Evolutionary conservation across 2,113 vertebrate species (phyloP).

Genomic region (Heloderma charlesbogerti): DNA sequence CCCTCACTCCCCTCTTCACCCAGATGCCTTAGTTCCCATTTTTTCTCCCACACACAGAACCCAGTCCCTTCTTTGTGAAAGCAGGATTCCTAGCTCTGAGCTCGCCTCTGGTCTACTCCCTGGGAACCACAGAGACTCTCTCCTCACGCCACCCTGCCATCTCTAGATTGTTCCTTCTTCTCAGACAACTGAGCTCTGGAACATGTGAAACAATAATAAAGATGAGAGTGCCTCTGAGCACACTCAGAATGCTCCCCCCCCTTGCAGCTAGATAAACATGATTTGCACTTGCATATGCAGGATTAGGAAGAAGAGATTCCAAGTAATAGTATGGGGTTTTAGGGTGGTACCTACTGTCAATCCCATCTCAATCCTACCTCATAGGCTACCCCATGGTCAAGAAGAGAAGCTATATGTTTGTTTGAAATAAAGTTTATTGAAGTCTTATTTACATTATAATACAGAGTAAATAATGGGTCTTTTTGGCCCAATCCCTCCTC

Average conservation of each 20-base stretch:
- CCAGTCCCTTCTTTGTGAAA: neutral
- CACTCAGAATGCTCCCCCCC: too few relatives aligned
- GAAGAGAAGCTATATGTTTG: conserved; percentile 17
- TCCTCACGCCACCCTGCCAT: neutral
- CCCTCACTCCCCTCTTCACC: neutral
- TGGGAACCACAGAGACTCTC: too few relatives aligned
- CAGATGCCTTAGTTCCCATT: neutral
- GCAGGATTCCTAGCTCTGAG: neutral
- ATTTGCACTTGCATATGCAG: neutral
- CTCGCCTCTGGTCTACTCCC: neutral
- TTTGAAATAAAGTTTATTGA: conserved; percentile 80
- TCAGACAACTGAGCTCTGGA: neutral
- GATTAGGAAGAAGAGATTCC: neutral
- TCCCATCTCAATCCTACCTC: neutral
- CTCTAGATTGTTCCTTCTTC: too few relatives aligned
- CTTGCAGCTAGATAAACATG: neutral
- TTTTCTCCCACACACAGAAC: neutral
- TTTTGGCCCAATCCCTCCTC: conserved; percentile 51
- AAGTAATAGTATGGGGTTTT: neutral
- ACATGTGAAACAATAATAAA: neutral
- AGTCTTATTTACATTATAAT: conserved; percentile 77
- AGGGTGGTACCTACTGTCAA: neutral
- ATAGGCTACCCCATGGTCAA: neutral
- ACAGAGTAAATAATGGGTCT: conserved; percentile 71
- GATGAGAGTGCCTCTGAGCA: neutral